phyloP scores from a whole-genome alignment of 2,113 vertebrate species.

The Spizaetus ornatus region DNA sequence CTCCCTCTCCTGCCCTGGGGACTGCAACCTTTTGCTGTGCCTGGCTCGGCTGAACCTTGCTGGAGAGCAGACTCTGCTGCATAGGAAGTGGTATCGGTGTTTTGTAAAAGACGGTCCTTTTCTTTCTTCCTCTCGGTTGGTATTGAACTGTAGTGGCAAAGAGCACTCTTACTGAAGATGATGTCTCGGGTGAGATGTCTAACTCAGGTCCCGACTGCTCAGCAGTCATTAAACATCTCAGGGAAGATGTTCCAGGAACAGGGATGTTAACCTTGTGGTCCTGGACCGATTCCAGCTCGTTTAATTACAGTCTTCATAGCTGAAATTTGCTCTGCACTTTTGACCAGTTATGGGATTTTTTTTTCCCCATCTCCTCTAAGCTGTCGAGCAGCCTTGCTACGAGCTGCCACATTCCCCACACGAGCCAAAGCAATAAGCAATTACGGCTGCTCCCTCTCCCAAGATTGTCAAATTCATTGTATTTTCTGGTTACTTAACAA shows the following conservation, averaged over 20 bases:
- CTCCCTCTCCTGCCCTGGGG: background rate
- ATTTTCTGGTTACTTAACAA: background rate
- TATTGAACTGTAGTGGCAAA: conserved; percentile 2
- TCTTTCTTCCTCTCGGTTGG: background rate
- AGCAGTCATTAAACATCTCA: conserved; percentile 44
- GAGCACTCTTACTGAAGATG: background rate
- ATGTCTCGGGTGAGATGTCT: conserved; percentile 1
- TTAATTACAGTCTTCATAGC: conserved; percentile 41
- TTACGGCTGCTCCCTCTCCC: background rate
- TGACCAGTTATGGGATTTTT: conserved; percentile 13
- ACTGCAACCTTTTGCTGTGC: background rate
- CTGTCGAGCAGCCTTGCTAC: background rate
- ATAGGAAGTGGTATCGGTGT: background rate
- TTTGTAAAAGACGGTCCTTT: background rate
- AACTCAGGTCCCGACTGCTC: background rate
- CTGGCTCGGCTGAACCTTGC: fast-evolving
- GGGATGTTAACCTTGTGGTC: conserved; percentile 34
- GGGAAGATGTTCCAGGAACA: conserved; percentile 42
- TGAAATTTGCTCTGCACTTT: conserved; percentile 52
- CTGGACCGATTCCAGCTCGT: conserved; percentile 13
- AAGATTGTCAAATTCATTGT: background rate
- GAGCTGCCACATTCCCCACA: background rate
- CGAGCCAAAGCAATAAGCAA: background rate
- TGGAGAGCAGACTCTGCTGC: background rate
- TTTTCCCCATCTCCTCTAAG: background rate